phyloP scores from a whole-genome alignment of 2,113 vertebrate species.

The Anhinga rufa region DNA sequence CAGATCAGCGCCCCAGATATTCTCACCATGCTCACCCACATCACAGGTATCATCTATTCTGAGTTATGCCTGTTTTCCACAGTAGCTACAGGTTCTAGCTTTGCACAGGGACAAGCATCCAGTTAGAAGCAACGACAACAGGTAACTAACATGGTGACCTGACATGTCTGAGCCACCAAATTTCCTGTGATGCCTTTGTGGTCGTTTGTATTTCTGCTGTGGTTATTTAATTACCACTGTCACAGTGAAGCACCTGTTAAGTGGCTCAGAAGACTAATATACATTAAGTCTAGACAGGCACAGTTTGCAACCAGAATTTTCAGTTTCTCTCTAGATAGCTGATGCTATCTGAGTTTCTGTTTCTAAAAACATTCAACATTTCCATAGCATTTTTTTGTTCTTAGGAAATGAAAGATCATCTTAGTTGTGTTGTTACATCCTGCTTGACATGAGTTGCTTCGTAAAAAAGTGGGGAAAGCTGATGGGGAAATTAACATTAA shows the following conservation, averaged over 20 bases:
- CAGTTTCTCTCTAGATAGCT: not conserved
- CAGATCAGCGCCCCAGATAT: accelerated
- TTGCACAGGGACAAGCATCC: not conserved
- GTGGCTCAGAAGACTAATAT: not conserved
- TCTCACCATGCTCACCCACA: not conserved
- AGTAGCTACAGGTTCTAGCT: not conserved
- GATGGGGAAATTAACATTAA: not conserved
- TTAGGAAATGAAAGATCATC: not conserved
- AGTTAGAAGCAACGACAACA: not conserved
- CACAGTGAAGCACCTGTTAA: not conserved
- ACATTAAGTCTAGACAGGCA: not conserved
- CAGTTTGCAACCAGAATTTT: not conserved
- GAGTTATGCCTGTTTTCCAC: not conserved
- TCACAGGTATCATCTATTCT: not conserved
- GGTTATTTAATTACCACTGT: not conserved
- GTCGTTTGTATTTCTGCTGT: not conserved
- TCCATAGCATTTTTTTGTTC: not conserved
- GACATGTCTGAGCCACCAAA: not conserved
- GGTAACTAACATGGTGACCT: not conserved
- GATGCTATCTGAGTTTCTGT: not conserved
- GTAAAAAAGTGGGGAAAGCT: not conserved
- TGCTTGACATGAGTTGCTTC: not conserved
- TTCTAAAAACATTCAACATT: not conserved
- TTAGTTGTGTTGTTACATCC: not conserved
- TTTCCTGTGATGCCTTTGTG: not conserved